A percentile compares a stretch with the other conserved stretches of the same genome.
Conservation (phyloP, 2,888 invertebrate genomes). For the Amblyteles armatorius region DNA sequence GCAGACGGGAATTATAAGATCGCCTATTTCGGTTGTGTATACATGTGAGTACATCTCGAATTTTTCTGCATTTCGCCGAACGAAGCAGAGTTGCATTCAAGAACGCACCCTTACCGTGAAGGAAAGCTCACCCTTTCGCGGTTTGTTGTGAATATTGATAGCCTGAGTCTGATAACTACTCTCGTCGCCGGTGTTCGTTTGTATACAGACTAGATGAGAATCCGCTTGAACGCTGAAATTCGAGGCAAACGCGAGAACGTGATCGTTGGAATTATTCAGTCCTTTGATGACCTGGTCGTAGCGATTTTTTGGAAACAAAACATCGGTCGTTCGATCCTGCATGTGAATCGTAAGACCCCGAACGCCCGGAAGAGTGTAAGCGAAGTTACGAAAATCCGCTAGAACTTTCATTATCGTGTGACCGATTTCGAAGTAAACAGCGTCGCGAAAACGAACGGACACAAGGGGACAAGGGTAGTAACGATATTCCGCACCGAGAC, state of each 20-base stretch:
- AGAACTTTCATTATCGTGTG: slow-evolving; percentile 95
- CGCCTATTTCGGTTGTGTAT: too few species aligned
- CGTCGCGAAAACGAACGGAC: slow-evolving; percentile 90
- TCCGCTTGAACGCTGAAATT: slow-evolving; percentile 93
- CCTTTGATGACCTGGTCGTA: slow-evolving; percentile 91
- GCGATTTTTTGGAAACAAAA: slow-evolving; percentile 91
- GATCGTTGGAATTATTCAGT: slow-evolving; percentile 92
- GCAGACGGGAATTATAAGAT: too few species aligned
- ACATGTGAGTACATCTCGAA: neutral
- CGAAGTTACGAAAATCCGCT: slow-evolving; percentile 93
- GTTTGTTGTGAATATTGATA: slow-evolving; percentile 93
- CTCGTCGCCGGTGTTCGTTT: slow-evolving; percentile 88
- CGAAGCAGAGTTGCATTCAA: neutral
- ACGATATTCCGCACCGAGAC: slow-evolving; percentile 93
- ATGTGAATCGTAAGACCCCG: slow-evolving; percentile 92
- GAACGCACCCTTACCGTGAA: neutral
- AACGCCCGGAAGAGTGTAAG: slow-evolving; percentile 92
- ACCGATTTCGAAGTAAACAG: slow-evolving; percentile 94
- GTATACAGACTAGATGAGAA: slow-evolving; percentile 95
- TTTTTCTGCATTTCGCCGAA: neutral
- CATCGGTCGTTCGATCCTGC: slow-evolving; percentile 92
- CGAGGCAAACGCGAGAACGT: slow-evolving; percentile 93
- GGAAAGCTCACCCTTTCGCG: slow-evolving; percentile 88
- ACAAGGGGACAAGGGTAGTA: slow-evolving; percentile 95
- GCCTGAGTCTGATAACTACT: slow-evolving; percentile 94